These are phyloP conservation scores for Hirundo rustica DNA, from an alignment of 2,797 vertebrate species.

Conservation along the genomic window DNA sequence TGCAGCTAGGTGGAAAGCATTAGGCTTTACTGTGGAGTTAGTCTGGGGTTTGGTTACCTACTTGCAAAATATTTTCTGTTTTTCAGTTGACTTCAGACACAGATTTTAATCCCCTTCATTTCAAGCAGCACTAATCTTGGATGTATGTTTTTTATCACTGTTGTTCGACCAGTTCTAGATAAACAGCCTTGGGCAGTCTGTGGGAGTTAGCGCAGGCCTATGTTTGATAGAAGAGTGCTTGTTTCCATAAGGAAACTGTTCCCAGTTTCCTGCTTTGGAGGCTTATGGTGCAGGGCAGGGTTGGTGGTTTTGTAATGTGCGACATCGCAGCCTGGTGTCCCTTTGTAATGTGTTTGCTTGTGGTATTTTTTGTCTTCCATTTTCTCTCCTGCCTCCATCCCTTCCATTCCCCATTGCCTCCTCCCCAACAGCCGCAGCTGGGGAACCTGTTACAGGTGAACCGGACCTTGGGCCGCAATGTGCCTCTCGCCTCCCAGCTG, in stretches of 20 bases:
- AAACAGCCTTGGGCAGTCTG: neutral
- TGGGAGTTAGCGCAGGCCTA: neutral
- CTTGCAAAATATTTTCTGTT: neutral
- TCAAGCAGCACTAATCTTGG: neutral
- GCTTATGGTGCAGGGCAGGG: neutral
- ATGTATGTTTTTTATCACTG: neutral
- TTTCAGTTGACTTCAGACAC: neutral
- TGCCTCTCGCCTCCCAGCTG: constrained; percentile 93
- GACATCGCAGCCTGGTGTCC: neutral
- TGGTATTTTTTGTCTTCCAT: constrained; percentile 29
- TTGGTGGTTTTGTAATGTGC: neutral
- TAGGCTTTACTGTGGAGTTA: neutral
- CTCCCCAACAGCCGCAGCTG: constrained; percentile 80
- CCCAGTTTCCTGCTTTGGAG: neutral
- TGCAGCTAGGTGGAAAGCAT: neutral
- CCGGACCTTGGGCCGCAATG: constrained; percentile 82
- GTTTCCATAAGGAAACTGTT: neutral
- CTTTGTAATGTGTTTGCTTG: constrained; percentile 52
- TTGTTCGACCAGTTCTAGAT: neutral
- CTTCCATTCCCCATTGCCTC: constrained; percentile 23
- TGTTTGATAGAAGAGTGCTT: neutral
- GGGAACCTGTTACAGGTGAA: constrained; percentile 84
- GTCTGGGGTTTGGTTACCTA: neutral
- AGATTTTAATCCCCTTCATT: neutral
- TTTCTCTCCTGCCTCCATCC: neutral